Evolutionary conservation across 2,888 invertebrate species (phyloP).

Genomic region (Pterostichus madidus): DNA sequence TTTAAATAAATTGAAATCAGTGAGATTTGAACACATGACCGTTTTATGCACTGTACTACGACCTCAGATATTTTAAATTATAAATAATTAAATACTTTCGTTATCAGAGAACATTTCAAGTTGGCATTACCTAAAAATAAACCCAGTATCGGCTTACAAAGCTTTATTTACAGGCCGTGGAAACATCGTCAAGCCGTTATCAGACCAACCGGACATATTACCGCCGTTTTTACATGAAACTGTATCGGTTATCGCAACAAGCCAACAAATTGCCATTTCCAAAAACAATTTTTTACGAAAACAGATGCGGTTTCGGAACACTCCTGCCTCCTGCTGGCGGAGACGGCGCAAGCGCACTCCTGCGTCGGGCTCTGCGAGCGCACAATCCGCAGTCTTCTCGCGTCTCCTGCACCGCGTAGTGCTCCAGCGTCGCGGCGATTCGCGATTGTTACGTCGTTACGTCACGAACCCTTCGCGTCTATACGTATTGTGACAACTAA

Average conservation of each 20-base stretch:
- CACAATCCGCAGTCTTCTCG: slow-evolving; percentile 54
- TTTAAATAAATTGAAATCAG: no score
- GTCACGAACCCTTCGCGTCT: not conserved
- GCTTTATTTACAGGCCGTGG: slow-evolving; percentile 2
- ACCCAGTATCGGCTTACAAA: not conserved
- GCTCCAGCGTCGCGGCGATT: not conserved
- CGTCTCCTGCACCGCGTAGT: slow-evolving; percentile 18
- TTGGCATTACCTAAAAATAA: no score
- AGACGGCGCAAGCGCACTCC: slow-evolving; percentile 37
- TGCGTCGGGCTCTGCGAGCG: not conserved
- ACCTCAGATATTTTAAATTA: no score
- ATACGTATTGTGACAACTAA: no score
- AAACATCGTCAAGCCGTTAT: slow-evolving; percentile 10
- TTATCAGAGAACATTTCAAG: no score
- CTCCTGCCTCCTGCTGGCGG: slow-evolving; percentile 32
- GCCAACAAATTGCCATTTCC: slow-evolving; percentile 64
- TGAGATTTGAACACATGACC: no score
- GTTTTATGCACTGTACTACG: no score
- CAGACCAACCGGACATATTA: slow-evolving; percentile 53
- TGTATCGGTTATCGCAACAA: slow-evolving; percentile 58
- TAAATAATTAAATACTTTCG: no score
- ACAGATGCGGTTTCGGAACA: slow-evolving; percentile 58
- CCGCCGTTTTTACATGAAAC: slow-evolving; percentile 57
- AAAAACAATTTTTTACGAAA: slow-evolving; percentile 66
- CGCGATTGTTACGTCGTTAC: slow-evolving; percentile 7